These are phyloP conservation scores for Ichneumoninae sp. DNA, from an alignment of 2,888 invertebrate species.

Conservation along the genomic window DNA sequence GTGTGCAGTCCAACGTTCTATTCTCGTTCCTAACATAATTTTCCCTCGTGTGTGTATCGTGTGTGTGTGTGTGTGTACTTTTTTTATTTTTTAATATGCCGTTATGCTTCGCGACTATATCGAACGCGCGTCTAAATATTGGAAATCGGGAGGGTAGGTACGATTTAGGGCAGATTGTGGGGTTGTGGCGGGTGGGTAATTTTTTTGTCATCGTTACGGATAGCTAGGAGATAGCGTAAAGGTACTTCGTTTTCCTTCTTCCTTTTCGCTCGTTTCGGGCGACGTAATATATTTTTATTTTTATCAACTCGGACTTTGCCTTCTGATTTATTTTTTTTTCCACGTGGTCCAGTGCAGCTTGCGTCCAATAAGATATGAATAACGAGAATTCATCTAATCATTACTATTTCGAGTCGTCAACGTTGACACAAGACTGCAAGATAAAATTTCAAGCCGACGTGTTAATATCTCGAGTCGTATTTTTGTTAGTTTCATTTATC, in stretches of 20 bases:
- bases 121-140: slow-evolving; percentile 63
- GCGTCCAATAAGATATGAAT: slow-evolving; percentile 18
- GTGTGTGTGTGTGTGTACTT: slow-evolving; percentile 43
- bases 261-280: slow-evolving; percentile 55
- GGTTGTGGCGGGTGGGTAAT: slow-evolving; percentile 40
- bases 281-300: slow-evolving; percentile 53
- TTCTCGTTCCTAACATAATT: slow-evolving; percentile 59
- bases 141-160: slow-evolving; percentile 51
- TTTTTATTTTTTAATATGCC: slow-evolving; percentile 49
- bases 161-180: slow-evolving; percentile 38
- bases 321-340: slow-evolving; percentile 17
- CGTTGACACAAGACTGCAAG: slow-evolving; percentile 24
- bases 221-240: slow-evolving; percentile 66
- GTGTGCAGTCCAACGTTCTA: slow-evolving; percentile 43
- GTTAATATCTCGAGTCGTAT: slow-evolving; percentile 5
- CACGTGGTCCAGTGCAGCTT: slow-evolving; percentile 24
- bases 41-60: slow-evolving; percentile 43
- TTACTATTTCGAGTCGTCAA: slow-evolving; percentile 11
- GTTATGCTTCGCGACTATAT: slow-evolving; percentile 62
- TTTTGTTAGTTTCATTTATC: slow-evolving; percentile 11
- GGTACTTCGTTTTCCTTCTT: slow-evolving; percentile 67
- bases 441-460: slow-evolving; percentile 27
- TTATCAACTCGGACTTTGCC: slow-evolving; percentile 18
- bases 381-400: slow-evolving; percentile 19
- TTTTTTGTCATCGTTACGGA: slow-evolving; percentile 41